Evolutionary conservation across 2,797 vertebrate species (phyloP).

Genomic region (Varecia variegata): DNA sequence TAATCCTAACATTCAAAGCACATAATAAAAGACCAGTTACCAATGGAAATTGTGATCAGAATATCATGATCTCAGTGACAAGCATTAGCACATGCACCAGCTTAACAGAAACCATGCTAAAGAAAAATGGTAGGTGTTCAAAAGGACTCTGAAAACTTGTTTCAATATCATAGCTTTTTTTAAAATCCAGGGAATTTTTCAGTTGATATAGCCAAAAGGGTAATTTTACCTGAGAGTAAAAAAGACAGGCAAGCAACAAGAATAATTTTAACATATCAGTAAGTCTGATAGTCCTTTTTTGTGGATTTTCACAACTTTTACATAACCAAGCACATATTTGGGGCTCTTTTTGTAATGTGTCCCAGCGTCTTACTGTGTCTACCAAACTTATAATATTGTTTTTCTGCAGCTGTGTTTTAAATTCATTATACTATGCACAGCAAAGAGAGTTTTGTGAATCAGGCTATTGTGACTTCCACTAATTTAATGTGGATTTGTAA

Average conservation of each 20-base stretch:
- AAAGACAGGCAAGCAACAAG: background rate
- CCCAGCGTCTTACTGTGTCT: background rate
- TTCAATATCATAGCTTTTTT: background rate
- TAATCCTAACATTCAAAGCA: background rate
- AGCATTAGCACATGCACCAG: background rate
- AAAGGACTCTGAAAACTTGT: background rate
- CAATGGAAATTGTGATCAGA: background rate
- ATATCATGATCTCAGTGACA: background rate
- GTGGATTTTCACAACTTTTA: background rate
- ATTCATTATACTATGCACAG: constrained; percentile 23
- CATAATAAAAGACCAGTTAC: background rate
- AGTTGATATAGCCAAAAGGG: background rate
- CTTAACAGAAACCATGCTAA: background rate
- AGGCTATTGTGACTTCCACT: constrained; percentile 47
- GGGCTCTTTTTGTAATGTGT: background rate
- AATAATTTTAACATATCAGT: background rate
- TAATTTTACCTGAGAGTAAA: background rate
- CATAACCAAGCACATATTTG: background rate
- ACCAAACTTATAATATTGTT: constrained; percentile 20
- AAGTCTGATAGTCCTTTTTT: background rate
- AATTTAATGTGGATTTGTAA: constrained; percentile 78
- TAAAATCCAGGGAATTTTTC: background rate
- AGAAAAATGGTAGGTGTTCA: background rate
- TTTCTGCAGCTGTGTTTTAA: constrained; percentile 54
- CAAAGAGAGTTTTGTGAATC: constrained; percentile 65